These are phyloP conservation scores for Brachyopa scutellaris DNA, from an alignment of 2,888 invertebrate species.

Conservation along the genomic window DNA sequence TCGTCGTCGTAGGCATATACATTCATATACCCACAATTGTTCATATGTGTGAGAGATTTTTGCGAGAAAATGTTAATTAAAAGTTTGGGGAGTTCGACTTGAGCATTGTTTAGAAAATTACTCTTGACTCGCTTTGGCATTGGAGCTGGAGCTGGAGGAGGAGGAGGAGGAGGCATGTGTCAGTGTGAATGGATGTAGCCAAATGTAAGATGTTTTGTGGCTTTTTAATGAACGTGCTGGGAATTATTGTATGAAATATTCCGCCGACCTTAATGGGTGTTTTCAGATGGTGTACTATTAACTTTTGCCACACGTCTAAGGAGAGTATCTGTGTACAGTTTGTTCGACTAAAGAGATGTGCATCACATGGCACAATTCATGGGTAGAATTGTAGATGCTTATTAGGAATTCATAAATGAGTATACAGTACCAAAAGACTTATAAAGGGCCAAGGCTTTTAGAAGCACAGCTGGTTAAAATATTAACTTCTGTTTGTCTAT, in stretches of 20 bases:
- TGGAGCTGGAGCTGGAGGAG: no score
- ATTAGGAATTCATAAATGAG: background rate
- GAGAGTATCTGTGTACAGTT: conserved; percentile 4
- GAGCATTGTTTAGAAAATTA: conserved; percentile 55
- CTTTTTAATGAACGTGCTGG: conserved; percentile 59
- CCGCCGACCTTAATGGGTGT: conserved; percentile 32
- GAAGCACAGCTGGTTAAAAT: no score
- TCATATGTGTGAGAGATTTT: conserved; percentile 42
- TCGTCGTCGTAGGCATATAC: background rate
- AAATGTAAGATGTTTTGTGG: conserved; percentile 44
- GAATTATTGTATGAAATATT: conserved; percentile 34
- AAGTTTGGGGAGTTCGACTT: conserved; percentile 44
- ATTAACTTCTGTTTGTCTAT: no score
- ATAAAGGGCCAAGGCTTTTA: no score
- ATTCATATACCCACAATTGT: conserved; percentile 8
- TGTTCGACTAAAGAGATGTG: background rate
- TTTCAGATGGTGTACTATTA: conserved; percentile 17
- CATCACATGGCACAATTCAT: background rate
- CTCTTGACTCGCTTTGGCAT: conserved; percentile 18
- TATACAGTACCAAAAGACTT: no score
- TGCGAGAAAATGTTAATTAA: conserved; percentile 65
- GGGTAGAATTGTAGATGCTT: background rate
- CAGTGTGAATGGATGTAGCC: conserved; percentile 44
- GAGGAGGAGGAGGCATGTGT: conserved; percentile 21
- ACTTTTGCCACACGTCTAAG: conserved; percentile 24